Conservation (phyloP, 2,113 vertebrate genomes). For the Cinclus mexicanus region DNA sequence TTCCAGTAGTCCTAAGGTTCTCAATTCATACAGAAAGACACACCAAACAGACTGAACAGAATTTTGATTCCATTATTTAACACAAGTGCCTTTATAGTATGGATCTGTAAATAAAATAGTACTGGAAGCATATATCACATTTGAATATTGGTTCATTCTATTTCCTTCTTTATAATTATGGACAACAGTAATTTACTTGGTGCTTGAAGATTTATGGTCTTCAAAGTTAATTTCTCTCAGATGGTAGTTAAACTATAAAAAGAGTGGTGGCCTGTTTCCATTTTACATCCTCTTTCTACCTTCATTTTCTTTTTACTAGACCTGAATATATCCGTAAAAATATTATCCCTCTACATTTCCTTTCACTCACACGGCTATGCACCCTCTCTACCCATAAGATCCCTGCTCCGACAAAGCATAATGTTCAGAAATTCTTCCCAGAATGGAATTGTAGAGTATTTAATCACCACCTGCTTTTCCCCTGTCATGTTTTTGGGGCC, state of each 20-base stretch:
- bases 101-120: not conserved
- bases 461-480: not conserved
- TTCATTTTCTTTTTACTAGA: not conserved
- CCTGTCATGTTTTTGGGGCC: not conserved
- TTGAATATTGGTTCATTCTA: not conserved
- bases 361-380: not conserved
- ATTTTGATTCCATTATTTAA: not conserved
- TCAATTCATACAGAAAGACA: not conserved
- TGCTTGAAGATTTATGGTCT: not conserved
- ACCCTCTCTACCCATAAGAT: not conserved
- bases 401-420: not conserved
- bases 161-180: not conserved
- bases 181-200: not conserved
- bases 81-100: not conserved
- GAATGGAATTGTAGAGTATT: not conserved
- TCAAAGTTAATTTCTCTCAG: not conserved
- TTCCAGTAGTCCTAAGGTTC: not conserved
- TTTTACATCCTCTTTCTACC: not conserved
- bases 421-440: not conserved
- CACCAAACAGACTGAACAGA: not conserved
- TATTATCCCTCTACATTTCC: not conserved
- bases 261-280: not conserved
- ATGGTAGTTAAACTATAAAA: not conserved
- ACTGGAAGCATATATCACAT: not conserved
- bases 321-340: not conserved